These are phyloP conservation scores for Trididemnum miniatum DNA, from an alignment of 23 tunicate species.

Conservation along the genomic window DNA sequence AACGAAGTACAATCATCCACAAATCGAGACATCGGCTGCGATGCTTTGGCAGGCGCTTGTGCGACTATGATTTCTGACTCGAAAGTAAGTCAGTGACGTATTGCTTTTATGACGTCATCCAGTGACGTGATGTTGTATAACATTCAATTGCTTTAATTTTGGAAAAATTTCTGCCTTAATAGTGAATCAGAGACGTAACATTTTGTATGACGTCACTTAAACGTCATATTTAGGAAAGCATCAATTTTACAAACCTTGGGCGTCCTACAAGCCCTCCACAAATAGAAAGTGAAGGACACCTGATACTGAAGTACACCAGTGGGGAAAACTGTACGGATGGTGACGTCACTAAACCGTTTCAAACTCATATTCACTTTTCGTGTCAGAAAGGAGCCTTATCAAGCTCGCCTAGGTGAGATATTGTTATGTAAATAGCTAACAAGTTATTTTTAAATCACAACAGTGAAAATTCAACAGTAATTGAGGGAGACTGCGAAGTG, in stretches of 20 bases:
- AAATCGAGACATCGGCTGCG: conserved; percentile 33
- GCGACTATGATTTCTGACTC: conserved; percentile 28
- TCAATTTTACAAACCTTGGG: conserved; percentile 42
- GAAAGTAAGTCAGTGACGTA: conserved; percentile 17
- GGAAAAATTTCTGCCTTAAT: no score
- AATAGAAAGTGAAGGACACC: conserved; percentile 44
- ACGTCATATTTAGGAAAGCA: conserved; percentile 40
- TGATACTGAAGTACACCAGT: conserved; percentile 37
- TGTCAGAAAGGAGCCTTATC: conserved; percentile 55
- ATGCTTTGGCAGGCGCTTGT: conserved; percentile 64
- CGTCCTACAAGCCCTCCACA: conserved; percentile 20
- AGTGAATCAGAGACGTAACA: no score
- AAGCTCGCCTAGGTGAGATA: conserved; percentile 45
- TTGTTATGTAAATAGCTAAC: no score
- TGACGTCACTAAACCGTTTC: conserved; percentile 10
- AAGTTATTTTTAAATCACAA: no score
- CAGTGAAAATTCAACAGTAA: no score
- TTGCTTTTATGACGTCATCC: no score
- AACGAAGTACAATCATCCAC: conserved; percentile 43
- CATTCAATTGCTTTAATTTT: no score
- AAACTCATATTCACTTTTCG: conserved; percentile 52
- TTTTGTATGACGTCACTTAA: no score
- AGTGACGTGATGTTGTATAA: no score
- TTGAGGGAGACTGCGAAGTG: no score
- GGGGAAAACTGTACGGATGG: conserved; percentile 45